phyloP scores from a whole-genome alignment of 2,888 invertebrate species.

The Malthinus seriepunctatus region DNA sequence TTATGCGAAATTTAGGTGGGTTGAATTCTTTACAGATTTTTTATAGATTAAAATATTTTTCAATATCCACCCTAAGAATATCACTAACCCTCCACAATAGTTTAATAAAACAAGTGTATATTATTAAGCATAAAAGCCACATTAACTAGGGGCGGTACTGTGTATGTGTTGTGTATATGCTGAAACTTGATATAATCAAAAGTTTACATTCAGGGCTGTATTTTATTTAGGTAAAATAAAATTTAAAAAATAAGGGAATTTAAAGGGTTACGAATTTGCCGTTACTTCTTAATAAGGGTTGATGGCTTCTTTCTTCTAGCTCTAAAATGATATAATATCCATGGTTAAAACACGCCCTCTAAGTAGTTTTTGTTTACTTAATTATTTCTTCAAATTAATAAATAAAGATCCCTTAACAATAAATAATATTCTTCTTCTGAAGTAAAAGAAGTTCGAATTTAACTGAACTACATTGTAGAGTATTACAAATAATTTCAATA shows the following conservation, averaged over 20 bases:
- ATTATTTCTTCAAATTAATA: too few species aligned
- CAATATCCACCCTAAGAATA: constrained; percentile 23
- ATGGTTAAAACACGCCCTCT: too few species aligned
- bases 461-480: too few species aligned
- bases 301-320: background rate
- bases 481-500: constrained; percentile 6
- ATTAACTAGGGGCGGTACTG: constrained; percentile 51
- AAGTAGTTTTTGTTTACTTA: too few species aligned
- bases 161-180: constrained; percentile 44
- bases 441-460: too few species aligned
- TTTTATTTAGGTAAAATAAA: too few species aligned
- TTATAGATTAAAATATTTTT: constrained; percentile 18
- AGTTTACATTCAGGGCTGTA: constrained; percentile 20
- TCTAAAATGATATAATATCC: background rate
- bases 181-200: constrained; percentile 49
- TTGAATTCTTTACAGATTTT: constrained; percentile 2
- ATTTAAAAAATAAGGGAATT: too few species aligned
- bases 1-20: too few species aligned
- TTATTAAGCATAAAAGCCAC: constrained; percentile 47
- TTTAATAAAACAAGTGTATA: constrained; percentile 46
- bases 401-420: too few species aligned
- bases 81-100: constrained; percentile 38
- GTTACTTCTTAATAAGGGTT: too few species aligned
- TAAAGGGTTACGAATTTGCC: too few species aligned
- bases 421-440: too few species aligned